These are phyloP conservation scores for Drosophila demipolita DNA, from an alignment of 2,888 invertebrate species.

Conservation along the genomic window DNA sequence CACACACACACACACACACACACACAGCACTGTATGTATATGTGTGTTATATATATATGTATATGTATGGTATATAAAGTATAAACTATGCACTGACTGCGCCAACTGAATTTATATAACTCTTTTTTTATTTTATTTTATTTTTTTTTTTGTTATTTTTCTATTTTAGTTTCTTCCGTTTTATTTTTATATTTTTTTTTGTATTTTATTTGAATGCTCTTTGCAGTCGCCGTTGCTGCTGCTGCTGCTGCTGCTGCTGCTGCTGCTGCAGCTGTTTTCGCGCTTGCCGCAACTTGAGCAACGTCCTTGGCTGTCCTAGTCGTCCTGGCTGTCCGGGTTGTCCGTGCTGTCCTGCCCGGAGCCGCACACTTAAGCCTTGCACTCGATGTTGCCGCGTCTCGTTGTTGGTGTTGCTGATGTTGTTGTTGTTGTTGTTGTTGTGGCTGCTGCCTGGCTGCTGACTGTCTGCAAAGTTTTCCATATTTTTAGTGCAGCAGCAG, in stretches of 20 bases:
- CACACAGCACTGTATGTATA: conserved; percentile 8
- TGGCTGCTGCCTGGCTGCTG: conserved; percentile 63
- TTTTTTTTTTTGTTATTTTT: conserved; percentile 6
- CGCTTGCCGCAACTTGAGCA: conserved; percentile 77
- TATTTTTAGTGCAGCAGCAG: conserved; percentile 73
- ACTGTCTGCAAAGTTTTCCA: conserved; percentile 78
- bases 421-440: conserved; percentile 45
- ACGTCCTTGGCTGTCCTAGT: conserved; percentile 69
- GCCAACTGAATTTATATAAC: conserved; percentile 60
- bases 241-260: conserved; percentile 29
- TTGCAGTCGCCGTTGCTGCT: conserved; percentile 29
- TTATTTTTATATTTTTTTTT: conserved; percentile 9
- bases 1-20: conserved; percentile 11
- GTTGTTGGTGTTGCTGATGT: conserved; percentile 32
- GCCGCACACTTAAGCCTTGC: conserved; percentile 65
- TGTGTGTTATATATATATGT: conserved; percentile 5
- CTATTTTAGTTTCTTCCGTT: conserved; percentile 8
- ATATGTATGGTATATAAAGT: conserved; percentile 28
- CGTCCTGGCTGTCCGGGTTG: conserved; percentile 54
- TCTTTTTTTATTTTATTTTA: conserved; percentile 32
- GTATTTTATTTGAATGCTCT: conserved; percentile 42
- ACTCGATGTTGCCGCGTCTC: conserved; percentile 46
- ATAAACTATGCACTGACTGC: conserved; percentile 54
- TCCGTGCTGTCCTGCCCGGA: conserved; percentile 23
- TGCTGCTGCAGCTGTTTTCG: conserved; percentile 65